Percentiles rank a stretch among this genome's conserved stretches.
These are phyloP conservation scores for Anas platyrhynchos DNA, from an alignment of 2,113 vertebrate species.

Conservation along the genomic window DNA sequence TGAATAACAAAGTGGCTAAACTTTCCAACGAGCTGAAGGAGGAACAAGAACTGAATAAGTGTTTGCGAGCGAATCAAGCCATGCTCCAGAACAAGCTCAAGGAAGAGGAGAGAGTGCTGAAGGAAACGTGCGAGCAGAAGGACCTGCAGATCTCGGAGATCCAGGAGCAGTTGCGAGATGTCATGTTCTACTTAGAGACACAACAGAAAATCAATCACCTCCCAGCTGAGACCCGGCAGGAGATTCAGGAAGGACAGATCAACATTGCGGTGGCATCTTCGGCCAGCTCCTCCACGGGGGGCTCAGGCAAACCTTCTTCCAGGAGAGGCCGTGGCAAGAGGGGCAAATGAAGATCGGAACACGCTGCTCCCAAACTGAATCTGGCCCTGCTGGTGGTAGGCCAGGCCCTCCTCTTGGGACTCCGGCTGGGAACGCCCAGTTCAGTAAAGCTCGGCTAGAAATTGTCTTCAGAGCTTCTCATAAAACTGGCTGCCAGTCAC, in stretches of 20 bases:
- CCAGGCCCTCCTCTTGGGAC: background rate
- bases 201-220: slow-evolving; percentile 95
- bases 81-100: slow-evolving; percentile 89
- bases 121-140: slow-evolving; percentile 85
- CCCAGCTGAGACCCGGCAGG: slow-evolving; percentile 87
- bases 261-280: slow-evolving; percentile 85
- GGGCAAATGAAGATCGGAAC: slow-evolving; percentile 81
- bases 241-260: slow-evolving; percentile 98
- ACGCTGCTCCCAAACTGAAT: background rate
- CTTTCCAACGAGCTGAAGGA: slow-evolving; percentile 92
- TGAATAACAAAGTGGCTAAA: slow-evolving; percentile 85
- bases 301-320: slow-evolving; percentile 78
- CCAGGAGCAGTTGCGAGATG: slow-evolving; percentile 94
- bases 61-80: slow-evolving; percentile 90
- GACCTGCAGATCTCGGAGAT: slow-evolving; percentile 88
- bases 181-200: slow-evolving; percentile 96
- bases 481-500: slow-evolving; percentile 43
- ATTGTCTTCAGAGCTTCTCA: slow-evolving; percentile 67
- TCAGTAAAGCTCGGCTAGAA: slow-evolving; percentile 46
- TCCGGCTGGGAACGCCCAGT: background rate
- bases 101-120: slow-evolving; percentile 86
- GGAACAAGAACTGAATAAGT: slow-evolving; percentile 98
- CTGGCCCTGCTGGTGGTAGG: background rate
- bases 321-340: slow-evolving; percentile 90
- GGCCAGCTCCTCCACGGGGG: slow-evolving; percentile 68